Base-by-base conservation (phyloP, 2,797 vertebrate genomes). In the Sphenopsis melanotis region DNA sequence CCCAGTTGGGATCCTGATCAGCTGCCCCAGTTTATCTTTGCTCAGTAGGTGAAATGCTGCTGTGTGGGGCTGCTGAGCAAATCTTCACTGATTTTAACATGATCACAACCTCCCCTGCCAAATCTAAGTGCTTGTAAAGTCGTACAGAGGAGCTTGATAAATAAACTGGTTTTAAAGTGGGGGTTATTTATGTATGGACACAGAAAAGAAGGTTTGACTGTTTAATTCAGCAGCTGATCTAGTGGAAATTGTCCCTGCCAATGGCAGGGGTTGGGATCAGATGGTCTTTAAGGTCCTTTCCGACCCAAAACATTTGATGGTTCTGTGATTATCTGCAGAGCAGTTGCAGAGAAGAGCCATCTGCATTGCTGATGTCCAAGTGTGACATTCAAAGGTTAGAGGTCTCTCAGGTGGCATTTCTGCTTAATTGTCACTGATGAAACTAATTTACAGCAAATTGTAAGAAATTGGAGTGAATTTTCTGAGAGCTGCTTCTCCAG, bases 1-100 rank as follows among this genome's bases (percentile, higher is more conserved):
- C 17, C 34, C 0, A 1, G 2, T 4, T 2, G 8, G 49, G 50
- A 39, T 27, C 24, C 56, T 63, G 70, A 55, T 63, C 3, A 3
- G 29, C 47, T 5, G 1, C 12, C 46, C 21, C 49, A 37, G 23
- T 10, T 87, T n/a, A 16, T 34, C 32, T 42, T 60, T 77, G 30
- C 15, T 55, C 61, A 80, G 68, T 29, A 49, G 36, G 47, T 30
- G 17, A 61, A 68, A 68, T 0, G 1, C 10, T 42, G 42, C 24
- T 7, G 1, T 1, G 2, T 49, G 72, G 64, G 64, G 50, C 34
- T 85, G 65, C 64, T 64, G 76, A 47, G 27, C 12, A 71, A 93
- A 70, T 27, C 36, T 52, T 27, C 6, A 3, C 15, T 5, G n/a
- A 14, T 47, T 87, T 72, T 61, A 57, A 55, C n/a, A 20, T 1